Percentiles rank a stretch among this genome's conserved stretches.
Conservation (phyloP, 2,797 vertebrate species). For the Sarcoramphus papa region DNA sequence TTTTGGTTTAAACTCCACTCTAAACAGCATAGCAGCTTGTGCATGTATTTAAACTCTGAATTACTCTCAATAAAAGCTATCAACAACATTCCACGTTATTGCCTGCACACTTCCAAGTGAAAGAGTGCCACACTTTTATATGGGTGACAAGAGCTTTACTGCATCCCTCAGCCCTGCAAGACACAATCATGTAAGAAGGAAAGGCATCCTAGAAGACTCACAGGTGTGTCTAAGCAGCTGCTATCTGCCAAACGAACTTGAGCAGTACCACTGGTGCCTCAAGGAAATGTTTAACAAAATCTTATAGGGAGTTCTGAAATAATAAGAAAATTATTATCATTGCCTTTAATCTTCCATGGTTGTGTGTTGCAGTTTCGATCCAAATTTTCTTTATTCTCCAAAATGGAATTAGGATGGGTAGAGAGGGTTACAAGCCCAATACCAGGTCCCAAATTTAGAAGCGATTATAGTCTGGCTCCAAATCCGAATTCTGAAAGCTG, state of each 20-base stretch:
- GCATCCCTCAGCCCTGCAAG: not conserved
- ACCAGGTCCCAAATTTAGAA: not conserved
- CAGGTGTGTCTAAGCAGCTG: not conserved
- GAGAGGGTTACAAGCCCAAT: not conserved
- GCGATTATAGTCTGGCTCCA: not conserved
- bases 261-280: conserved; percentile 8
- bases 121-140: not conserved
- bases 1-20: not conserved
- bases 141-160: not conserved
- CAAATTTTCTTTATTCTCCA: conserved; percentile 29
- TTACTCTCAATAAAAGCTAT: not conserved
- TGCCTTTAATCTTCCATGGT: conserved; percentile 21
- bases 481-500: not conserved
- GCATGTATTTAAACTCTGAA: not conserved
- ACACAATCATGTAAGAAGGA: not conserved
- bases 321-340: conserved; percentile 12
- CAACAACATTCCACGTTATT: not conserved
- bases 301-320: not conserved
- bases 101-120: not conserved
- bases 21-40: not conserved
- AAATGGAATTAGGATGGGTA: conserved; percentile 21
- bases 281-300: conserved; percentile 31
- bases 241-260: conserved; percentile 15
- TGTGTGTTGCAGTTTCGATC: conserved; percentile 15
- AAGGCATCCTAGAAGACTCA: conserved; percentile 1